Conservation (phyloP, 1,140 invertebrate species). For the Notospermus geniculatus region DNA sequence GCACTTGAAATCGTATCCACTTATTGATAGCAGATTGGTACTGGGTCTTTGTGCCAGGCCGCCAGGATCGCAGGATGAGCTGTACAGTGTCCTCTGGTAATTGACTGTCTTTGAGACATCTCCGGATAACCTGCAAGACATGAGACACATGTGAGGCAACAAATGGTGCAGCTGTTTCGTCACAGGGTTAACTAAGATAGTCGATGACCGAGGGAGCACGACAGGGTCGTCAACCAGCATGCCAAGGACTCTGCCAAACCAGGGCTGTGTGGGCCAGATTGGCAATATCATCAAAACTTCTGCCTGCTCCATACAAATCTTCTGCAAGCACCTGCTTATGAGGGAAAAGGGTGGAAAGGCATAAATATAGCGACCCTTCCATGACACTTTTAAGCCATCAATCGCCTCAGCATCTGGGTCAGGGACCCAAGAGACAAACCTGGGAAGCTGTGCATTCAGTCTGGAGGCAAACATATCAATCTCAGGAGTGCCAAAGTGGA, state of each 20-base stretch:
- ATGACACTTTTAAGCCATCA: slow-evolving; percentile 8
- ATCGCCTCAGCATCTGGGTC: slow-evolving; percentile 24
- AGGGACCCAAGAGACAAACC: slow-evolving; percentile 18
- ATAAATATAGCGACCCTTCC: slow-evolving; percentile 11
- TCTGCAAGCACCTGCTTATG: slow-evolving; percentile 6
- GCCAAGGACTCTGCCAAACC: slow-evolving; percentile 11
- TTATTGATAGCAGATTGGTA: too few species aligned
- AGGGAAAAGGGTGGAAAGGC: slow-evolving; percentile 25
- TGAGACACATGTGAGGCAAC: too few species aligned
- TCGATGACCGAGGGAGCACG: slow-evolving; percentile 7
- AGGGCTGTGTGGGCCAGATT: slow-evolving; percentile 22
- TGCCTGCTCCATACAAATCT: not conserved
- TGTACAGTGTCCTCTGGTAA: too few species aligned
- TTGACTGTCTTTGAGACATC: too few species aligned
- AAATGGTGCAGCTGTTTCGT: too few species aligned
- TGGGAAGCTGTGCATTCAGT: slow-evolving; percentile 13
- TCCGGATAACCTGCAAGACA: too few species aligned
- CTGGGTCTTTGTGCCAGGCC: too few species aligned
- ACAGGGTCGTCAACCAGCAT: slow-evolving; percentile 12
- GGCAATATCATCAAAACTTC: slow-evolving; percentile 19
- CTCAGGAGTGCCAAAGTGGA: slow-evolving; percentile 6
- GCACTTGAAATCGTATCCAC: too few species aligned
- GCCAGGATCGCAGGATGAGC: too few species aligned
- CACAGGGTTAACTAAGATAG: not conserved
- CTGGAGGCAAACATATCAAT: slow-evolving; percentile 22